A percentile compares a stretch with the other conserved stretches of the same genome.
Conservation (phyloP, 2,797 vertebrate species). For the Schizothorax lantsangensis region DNA sequence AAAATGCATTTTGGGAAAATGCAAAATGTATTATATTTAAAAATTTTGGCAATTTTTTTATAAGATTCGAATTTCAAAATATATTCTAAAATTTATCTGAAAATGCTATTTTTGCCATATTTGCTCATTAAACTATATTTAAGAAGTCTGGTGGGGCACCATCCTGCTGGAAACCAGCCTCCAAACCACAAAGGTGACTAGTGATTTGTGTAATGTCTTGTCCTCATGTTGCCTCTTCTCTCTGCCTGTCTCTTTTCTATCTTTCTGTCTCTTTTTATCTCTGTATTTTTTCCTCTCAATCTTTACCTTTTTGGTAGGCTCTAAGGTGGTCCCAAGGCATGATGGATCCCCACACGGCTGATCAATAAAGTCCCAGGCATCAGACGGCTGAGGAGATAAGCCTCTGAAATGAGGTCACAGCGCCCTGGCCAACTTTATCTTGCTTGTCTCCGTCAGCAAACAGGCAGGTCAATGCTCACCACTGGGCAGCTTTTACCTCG, state of each 20-base stretch:
- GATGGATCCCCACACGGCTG: slow-evolving; percentile 45
- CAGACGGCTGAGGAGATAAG: slow-evolving; percentile 59
- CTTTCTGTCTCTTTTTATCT: slow-evolving; percentile 15
- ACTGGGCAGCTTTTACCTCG: slow-evolving; percentile 41
- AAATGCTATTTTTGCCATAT: not conserved
- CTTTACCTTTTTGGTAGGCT: slow-evolving; percentile 16
- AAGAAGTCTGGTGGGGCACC: not conserved
- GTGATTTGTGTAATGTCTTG: not conserved
- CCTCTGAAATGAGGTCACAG: slow-evolving; percentile 51
- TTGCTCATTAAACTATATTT: not conserved
- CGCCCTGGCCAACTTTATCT: slow-evolving; percentile 56
- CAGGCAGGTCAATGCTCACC: slow-evolving; percentile 47
- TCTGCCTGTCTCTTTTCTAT: slow-evolving; percentile 1
- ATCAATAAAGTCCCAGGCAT: slow-evolving; percentile 56
- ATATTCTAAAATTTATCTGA: not conserved
- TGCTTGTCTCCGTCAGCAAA: slow-evolving; percentile 50
- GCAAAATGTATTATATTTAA: too few relatives aligned
- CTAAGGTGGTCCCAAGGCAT: slow-evolving; percentile 53
- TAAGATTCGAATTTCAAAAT: not conserved
- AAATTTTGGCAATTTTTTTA: too few relatives aligned
- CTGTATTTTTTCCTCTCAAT: not conserved
- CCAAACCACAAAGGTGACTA: not conserved
- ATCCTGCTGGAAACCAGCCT: not conserved
- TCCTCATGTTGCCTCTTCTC: not conserved
- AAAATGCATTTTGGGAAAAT: too few relatives aligned